Evolutionary conservation across 1,140 invertebrate genomes (phyloP).

Genomic region (Drosophila arawakana): DNA sequence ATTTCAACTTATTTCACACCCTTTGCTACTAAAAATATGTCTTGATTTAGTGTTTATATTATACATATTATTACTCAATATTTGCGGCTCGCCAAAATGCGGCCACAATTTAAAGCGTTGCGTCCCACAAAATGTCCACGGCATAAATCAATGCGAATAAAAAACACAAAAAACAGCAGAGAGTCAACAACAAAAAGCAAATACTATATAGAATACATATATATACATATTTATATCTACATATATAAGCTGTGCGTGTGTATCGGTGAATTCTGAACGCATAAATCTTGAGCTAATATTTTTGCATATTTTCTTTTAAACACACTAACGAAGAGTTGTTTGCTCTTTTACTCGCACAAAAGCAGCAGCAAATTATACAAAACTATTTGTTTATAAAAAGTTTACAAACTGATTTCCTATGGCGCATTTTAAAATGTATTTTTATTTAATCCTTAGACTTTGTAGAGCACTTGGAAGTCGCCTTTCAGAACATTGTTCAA

Average conservation of each 20-base stretch:
- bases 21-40: conserved; percentile 5
- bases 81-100: conserved; percentile 62
- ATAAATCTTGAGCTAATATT: conserved; percentile 65
- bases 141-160: conserved; percentile 59
- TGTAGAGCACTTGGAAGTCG: conserved; percentile 5
- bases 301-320: conserved; percentile 23
- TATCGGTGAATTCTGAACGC: conserved; percentile 27
- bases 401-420: not conserved
- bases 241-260: not conserved
- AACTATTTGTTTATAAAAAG: not conserved
- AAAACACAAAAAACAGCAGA: not conserved
- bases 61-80: conserved; percentile 49
- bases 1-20: not conserved
- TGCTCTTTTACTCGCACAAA: not conserved
- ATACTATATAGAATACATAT: conserved; percentile 42
- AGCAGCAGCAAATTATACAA: not conserved
- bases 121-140: conserved; percentile 33
- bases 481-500: not conserved
- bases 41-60: conserved; percentile 18
- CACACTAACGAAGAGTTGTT: not conserved
- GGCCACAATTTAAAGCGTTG: conserved; percentile 48
- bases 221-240: not conserved
- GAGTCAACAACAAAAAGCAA: conserved; percentile 23
- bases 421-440: too few species aligned
- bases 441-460: not conserved